Conservation (phyloP, 2,888 invertebrate genomes). For the Drosophila affinis region DNA sequence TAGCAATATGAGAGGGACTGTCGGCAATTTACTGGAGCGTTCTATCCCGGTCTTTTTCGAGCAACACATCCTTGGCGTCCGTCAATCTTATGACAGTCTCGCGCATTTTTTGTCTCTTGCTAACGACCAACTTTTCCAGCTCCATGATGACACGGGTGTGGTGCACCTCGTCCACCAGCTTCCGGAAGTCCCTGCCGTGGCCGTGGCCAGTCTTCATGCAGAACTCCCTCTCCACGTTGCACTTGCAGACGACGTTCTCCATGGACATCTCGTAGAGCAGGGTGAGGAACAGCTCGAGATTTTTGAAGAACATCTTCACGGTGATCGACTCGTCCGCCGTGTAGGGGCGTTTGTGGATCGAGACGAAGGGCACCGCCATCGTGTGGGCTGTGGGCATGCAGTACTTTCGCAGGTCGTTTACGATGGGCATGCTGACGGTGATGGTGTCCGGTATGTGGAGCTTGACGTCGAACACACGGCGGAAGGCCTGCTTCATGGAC, state of each 20-base stretch:
- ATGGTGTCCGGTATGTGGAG: constrained; percentile 43
- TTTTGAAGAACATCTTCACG: constrained; percentile 22
- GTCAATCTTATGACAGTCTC: background rate
- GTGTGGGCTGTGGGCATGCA: constrained; percentile 31
- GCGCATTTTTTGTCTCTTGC: background rate
- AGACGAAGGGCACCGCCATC: constrained; percentile 49
- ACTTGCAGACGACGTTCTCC: constrained; percentile 47
- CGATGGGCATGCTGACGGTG: constrained; percentile 23
- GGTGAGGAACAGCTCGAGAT: constrained; percentile 25
- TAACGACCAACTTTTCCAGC: constrained; percentile 11
- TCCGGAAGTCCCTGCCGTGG: constrained; percentile 31
- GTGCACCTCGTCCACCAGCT: background rate
- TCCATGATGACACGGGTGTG: constrained; percentile 38
- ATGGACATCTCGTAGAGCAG: constrained; percentile 48
- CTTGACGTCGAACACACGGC: constrained; percentile 7
- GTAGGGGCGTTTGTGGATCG: constrained; percentile 27
- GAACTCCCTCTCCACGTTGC: constrained; percentile 29
- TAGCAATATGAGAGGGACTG: background rate
- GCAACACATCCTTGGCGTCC: background rate
- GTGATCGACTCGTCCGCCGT: constrained; percentile 33
- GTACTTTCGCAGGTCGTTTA: constrained; percentile 43
- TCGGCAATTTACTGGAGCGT: background rate
- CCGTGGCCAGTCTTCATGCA: constrained; percentile 36
- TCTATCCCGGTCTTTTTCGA: background rate
- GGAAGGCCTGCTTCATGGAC: constrained; percentile 29